Base-by-base conservation (phyloP, 1,140 invertebrate genomes). In the Drosophila parabipectinata region DNA sequence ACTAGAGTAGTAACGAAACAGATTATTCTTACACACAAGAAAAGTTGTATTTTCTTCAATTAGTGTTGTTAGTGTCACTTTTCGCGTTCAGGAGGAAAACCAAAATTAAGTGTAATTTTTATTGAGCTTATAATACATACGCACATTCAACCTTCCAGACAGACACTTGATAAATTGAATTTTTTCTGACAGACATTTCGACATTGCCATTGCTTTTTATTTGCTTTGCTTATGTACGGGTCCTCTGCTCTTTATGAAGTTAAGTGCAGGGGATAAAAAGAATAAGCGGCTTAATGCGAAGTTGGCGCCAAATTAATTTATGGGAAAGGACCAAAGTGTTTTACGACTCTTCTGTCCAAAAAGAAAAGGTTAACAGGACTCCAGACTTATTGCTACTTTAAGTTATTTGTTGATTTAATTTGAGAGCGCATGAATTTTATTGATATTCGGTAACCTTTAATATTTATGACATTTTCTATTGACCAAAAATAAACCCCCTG, bases 101-200 rank as follows among this genome's bases (percentile, higher is more conserved):
- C 79, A 64, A 82, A 88, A 87, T 88, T 88, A 88, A 87, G 83
- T 87, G 82, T 88, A 88, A 88, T 88, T 88, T 88, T 88, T 88
- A 88, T 88, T 82, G 79, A 82, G 64, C 81, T 87, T 69, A 51
- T 37, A 37, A 37, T 4, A 58, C 58, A 60, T 4, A 58, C 58
- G 57, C 66, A 74, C 48, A 56, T 9, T 63, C 37, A 62, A 58
- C 47, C 58, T 51, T 30, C 61, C 47, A 37, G 63, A 58, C 62
- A 60, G 48, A 59, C 63, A 78, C 62, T 87, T 87, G 82, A 87
- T 78, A 87, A 87, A 87, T 87, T 87, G 81, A 68, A 87, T 87
- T 87, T 85, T 82, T 71, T 37, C 71, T 66, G 72, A 72, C 72
- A 80, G 61, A 75, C 62, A 69, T 61, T 62, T 18, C 28, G 41